Conservation (phyloP, 1,140 invertebrate species). For the Triops longicaudatus region DNA sequence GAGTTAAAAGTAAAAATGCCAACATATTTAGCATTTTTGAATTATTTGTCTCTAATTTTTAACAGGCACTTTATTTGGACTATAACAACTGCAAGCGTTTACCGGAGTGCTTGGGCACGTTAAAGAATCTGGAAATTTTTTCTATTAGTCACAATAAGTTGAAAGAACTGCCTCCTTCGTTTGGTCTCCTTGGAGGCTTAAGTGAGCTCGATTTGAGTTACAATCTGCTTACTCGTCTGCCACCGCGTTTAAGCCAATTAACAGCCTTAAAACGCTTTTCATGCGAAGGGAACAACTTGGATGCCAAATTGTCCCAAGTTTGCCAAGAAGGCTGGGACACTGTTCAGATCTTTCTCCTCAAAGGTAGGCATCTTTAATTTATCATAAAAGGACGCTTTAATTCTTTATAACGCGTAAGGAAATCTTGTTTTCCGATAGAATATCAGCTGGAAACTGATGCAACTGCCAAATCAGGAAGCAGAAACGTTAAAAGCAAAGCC, state of each 20-base stretch:
- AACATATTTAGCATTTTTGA: neutral
- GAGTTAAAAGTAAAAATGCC: neutral
- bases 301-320: neutral
- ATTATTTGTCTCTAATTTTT: neutral
- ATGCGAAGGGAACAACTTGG: neutral
- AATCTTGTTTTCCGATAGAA: neutral
- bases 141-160: neutral
- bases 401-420: neutral
- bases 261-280: constrained; percentile 3
- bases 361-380: neutral
- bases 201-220: neutral
- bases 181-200: neutral
- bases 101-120: neutral
- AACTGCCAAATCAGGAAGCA: neutral
- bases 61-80: neutral
- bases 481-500: no score
- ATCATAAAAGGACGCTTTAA: neutral
- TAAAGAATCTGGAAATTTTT: neutral
- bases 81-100: neutral
- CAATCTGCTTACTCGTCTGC: neutral
- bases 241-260: neutral
- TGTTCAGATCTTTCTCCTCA: neutral
- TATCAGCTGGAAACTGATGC: neutral
- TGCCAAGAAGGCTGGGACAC: neutral
- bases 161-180: neutral